Conservation (phyloP, 2,888 invertebrate species). For the Plebejus anna region DNA sequence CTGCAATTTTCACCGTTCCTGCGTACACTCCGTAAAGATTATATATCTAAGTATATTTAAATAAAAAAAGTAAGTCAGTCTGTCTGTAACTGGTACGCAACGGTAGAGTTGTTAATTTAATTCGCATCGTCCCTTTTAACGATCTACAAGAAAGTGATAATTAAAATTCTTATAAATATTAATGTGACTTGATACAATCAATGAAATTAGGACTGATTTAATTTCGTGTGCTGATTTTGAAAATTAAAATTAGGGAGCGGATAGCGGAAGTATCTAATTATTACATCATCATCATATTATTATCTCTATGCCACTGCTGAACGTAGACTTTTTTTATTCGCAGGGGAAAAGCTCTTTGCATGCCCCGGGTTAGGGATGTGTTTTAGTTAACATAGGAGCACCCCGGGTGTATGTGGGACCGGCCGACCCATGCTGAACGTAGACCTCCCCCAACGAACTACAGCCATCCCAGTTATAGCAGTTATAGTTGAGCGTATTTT, state of each 20-base stretch:
- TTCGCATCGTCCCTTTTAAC: background rate
- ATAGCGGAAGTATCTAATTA: background rate
- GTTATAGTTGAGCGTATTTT: too few species aligned
- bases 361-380: too few species aligned
- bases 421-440: too few species aligned
- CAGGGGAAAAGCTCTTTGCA: too few species aligned
- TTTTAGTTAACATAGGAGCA: too few species aligned
- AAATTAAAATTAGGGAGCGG: background rate
- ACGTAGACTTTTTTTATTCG: too few species aligned
- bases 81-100: background rate
- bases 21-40: conserved; percentile 25
- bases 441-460: too few species aligned
- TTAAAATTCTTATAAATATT: background rate
- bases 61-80: conserved; percentile 16
- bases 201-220: background rate
- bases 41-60: conserved; percentile 16
- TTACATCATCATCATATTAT: background rate
- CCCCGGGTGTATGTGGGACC: too few species aligned
- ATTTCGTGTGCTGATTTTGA: background rate
- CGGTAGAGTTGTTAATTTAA: conserved; percentile 1
- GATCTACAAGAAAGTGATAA: background rate
- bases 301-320: background rate
- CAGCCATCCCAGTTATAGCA: too few species aligned
- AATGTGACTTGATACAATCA: background rate
- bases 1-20: conserved; percentile 20